phyloP scores from a whole-genome alignment of 2,797 vertebrate genomes.

The Chaenodraco wilsoni region DNA sequence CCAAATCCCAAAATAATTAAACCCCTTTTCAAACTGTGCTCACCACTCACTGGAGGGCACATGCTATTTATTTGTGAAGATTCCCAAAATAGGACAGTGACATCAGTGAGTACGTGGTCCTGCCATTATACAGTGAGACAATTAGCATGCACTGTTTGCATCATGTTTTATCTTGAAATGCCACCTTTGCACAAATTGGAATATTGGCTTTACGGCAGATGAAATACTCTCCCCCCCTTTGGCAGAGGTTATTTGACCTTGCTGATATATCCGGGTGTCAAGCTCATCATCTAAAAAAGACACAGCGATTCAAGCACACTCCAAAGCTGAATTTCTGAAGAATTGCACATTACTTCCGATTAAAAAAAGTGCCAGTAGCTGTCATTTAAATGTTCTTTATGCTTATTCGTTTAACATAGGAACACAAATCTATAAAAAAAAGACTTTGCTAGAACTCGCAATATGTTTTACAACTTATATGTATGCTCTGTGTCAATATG shows the following conservation, averaged over 20 bases:
- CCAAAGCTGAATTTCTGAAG: slow-evolving; percentile 28
- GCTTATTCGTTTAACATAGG: slow-evolving; percentile 5
- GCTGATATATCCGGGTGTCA: slow-evolving; percentile 61
- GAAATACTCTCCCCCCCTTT: slow-evolving; percentile 31
- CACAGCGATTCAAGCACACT: background rate
- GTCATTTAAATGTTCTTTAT: slow-evolving; percentile 1
- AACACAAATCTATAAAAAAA: slow-evolving; percentile 4
- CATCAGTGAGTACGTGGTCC: slow-evolving; percentile 52
- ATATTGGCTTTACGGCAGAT: slow-evolving; percentile 60
- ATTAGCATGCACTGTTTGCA: slow-evolving; percentile 69
- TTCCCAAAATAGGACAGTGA: slow-evolving; percentile 67
- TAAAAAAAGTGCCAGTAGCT: slow-evolving; percentile 4
- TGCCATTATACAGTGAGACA: slow-evolving; percentile 56
- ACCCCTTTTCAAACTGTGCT: slow-evolving; percentile 51
- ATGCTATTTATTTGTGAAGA: slow-evolving; percentile 50
- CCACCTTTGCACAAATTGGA: slow-evolving; percentile 69
- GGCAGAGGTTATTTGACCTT: slow-evolving; percentile 63
- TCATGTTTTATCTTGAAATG: slow-evolving; percentile 67
- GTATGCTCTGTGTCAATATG: background rate
- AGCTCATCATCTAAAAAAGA: slow-evolving; percentile 59
- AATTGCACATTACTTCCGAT: slow-evolving; percentile 28
- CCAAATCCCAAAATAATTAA: slow-evolving; percentile 56
- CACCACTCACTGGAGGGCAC: slow-evolving; percentile 65
- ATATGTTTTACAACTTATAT: slow-evolving; percentile 2
- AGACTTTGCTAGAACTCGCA: background rate